phyloP scores from a whole-genome alignment of 1,140 invertebrate species.

The Orius insidiosus region DNA sequence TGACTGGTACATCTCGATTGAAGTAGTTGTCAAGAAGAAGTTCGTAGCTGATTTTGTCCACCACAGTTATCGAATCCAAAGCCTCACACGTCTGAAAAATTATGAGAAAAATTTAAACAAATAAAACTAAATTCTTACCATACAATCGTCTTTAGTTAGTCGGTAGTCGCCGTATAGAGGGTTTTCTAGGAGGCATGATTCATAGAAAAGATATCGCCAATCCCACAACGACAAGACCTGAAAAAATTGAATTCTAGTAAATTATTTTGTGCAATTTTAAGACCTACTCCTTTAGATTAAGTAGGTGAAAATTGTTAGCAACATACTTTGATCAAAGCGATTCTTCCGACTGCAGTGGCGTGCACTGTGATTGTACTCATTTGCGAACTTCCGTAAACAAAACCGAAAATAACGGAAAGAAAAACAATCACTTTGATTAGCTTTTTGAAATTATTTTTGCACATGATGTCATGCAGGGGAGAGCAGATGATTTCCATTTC shows the following conservation, averaged over 20 bases:
- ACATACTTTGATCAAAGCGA: too few species aligned
- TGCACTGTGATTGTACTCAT: too few species aligned
- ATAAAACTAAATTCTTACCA: slow-evolving; percentile 26
- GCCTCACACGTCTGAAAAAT: slow-evolving; percentile 41
- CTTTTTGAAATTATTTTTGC: slow-evolving; percentile 29
- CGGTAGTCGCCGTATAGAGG: slow-evolving; percentile 36
- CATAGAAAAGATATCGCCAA: slow-evolving; percentile 60
- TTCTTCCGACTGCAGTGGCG: too few species aligned
- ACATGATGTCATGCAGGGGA: slow-evolving; percentile 39
- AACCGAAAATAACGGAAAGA: too few species aligned
- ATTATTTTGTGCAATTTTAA: too few species aligned
- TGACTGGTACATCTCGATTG: slow-evolving; percentile 47
- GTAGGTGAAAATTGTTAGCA: too few species aligned
- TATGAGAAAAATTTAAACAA: slow-evolving; percentile 4
- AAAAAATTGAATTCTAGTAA: too few species aligned
- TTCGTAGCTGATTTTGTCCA: slow-evolving; percentile 42
- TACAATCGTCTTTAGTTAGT: slow-evolving; percentile 35
- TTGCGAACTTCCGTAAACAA: too few species aligned
- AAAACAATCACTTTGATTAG: slow-evolving; percentile 24
- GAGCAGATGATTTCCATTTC: slow-evolving; percentile 49
- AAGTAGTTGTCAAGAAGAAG: slow-evolving; percentile 48
- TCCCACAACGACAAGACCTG: slow-evolving; percentile 54
- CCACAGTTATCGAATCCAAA: slow-evolving; percentile 37
- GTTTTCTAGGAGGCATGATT: slow-evolving; percentile 50
- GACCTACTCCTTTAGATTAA: too few species aligned